phyloP scores from a whole-genome alignment of 2,888 invertebrate genomes.

The Trissolcus brochymenae region DNA sequence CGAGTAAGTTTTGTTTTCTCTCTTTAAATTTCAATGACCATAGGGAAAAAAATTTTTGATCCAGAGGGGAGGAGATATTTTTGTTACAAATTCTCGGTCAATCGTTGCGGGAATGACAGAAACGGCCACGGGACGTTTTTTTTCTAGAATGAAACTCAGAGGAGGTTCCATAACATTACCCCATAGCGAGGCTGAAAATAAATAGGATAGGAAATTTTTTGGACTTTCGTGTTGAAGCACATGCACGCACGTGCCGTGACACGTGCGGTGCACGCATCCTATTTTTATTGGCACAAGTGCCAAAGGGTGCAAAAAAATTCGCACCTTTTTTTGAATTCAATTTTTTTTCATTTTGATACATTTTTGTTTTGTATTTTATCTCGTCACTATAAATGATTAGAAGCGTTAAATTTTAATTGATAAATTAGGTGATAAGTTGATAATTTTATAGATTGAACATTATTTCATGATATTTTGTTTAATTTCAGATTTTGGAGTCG shows the following conservation, averaged over 20 bases:
- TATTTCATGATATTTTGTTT: no score
- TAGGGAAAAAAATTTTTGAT: conserved; percentile 1
- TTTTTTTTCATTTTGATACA: neutral
- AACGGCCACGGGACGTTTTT: conserved; percentile 53
- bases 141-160: conserved; percentile 72
- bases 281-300: conserved; percentile 58
- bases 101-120: conserved; percentile 19
- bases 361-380: no score
- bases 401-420: no score
- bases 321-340: conserved; percentile 3
- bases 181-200: conserved; percentile 76
- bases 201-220: conserved; percentile 73
- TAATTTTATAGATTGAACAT: no score
- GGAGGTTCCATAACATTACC: conserved; percentile 74
- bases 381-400: no score
- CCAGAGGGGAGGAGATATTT: neutral
- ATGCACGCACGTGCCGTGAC: conserved; percentile 67
- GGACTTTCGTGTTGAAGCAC: conserved; percentile 59
- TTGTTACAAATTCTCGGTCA: conserved; percentile 14
- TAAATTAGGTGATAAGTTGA: no score
- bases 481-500: conserved; percentile 67
- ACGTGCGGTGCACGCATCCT: conserved; percentile 73
- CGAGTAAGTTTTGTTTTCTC: conserved; percentile 57
- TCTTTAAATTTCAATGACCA: neutral
- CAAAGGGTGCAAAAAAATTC: conserved; percentile 10